Base-by-base conservation (phyloP, 1,140 invertebrate species). In the Chymomyza costata region DNA sequence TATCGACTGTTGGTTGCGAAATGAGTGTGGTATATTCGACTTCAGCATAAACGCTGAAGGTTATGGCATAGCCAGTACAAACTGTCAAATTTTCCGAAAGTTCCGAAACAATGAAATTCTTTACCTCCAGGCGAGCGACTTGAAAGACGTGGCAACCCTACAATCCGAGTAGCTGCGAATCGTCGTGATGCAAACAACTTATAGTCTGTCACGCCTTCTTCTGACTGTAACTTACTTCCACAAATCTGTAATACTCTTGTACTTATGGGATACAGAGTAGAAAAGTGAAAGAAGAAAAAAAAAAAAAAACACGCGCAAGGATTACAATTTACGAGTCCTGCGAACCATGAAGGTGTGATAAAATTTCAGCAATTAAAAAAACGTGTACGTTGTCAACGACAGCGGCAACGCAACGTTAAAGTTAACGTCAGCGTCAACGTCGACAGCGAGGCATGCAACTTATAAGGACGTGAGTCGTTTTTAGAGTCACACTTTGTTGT, bases 361-460 rank as follows among this genome's bases (percentile, higher is more conserved):
- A 80, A 80, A 80, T 80, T 80, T 80, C 64, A 80, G 74, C 73
- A 80, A 80, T 80, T 80, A 80, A 80, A 80, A 80, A 80, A 80
- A 80, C 73, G 73, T 80, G 73, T 80, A 68, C 73, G 73, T 80
- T 80, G 73, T 81, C 67, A 78, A 80, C 71, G 58, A 37, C 63
- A 40, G 49, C 19, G 54, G 19, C 31, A 41, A 52, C 59, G 41
- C 28, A 50, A 38, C 41, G 43, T 62, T 40, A 43, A 54, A 49
- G 49, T 53, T 46, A 38, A 48, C 43, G 40, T 48, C 61, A 43
- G 54, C 49, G 58, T 65, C 48, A 57, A 31, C 40, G 34, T 53
- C 39, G 21, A 38, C 55, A n/a, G n/a, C 57, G 47, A 59, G 73
- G 66, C 73, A 71, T 76, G 70, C 70, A 76, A 66, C 67, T 66